Evolutionary conservation across 2,113 vertebrate genomes (phyloP).

Genomic region (Scytalopus superciliaris): DNA sequence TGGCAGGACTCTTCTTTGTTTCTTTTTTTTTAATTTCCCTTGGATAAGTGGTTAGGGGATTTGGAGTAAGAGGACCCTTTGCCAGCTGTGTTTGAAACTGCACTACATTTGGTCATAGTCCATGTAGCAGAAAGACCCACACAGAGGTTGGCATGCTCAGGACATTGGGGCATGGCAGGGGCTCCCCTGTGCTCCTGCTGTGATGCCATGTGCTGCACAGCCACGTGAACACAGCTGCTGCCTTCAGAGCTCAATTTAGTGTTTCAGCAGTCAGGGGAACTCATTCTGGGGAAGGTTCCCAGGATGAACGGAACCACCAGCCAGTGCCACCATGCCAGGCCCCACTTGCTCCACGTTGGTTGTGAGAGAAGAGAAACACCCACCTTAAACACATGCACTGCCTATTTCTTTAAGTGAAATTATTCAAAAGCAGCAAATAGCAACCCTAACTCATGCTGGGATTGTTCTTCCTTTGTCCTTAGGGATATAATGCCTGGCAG

Average conservation of each 20-base stretch:
- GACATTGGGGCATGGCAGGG: rapidly evolving
- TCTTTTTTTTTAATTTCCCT: background rate
- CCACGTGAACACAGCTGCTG: background rate
- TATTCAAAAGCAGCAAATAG: rapidly evolving
- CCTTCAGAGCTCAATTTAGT: background rate
- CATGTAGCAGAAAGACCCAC: background rate
- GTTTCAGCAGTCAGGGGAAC: rapidly evolving
- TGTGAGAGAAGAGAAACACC: background rate
- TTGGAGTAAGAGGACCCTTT: background rate
- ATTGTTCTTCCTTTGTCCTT: background rate
- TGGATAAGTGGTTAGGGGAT: background rate
- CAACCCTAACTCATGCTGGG: background rate
- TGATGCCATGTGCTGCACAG: rapidly evolving
- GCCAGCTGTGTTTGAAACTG: background rate
- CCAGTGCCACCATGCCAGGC: rapidly evolving
- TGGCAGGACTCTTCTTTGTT: background rate
- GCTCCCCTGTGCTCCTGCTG: background rate
- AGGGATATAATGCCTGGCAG: conserved; percentile 57
- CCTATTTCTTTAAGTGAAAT: background rate
- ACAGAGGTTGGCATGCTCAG: rapidly evolving
- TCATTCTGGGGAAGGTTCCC: background rate
- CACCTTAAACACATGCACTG: rapidly evolving
- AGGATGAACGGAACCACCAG: background rate
- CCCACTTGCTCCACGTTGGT: rapidly evolving
- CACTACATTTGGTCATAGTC: background rate